Conservation (phyloP, 2,113 vertebrate genomes). For the Catharus fuscescens region DNA sequence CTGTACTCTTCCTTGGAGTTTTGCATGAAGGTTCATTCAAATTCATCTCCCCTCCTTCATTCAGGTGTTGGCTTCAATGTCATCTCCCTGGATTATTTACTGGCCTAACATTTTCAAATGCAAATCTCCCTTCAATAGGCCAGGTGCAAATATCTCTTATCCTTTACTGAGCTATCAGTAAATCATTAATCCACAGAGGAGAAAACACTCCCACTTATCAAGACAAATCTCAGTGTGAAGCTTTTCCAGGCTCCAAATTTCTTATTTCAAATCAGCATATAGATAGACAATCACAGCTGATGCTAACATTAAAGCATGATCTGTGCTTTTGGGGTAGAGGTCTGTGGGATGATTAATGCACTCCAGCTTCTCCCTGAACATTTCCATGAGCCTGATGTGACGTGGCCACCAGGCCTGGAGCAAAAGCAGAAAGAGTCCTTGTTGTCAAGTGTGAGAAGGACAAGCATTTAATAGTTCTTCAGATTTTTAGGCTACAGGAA, state of each 20-base stretch:
- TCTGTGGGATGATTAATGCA: background rate
- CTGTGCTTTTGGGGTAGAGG: background rate
- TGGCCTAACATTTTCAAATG: conserved; percentile 5
- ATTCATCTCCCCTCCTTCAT: background rate
- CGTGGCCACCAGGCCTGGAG: background rate
- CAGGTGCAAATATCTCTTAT: background rate
- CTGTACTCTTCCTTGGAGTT: background rate
- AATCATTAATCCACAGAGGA: conserved; percentile 1
- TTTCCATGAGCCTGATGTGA: background rate
- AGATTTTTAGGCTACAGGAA: background rate
- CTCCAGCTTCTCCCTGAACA: background rate
- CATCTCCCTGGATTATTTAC: background rate
- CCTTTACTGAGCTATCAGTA: background rate
- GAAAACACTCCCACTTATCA: background rate
- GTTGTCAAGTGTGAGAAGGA: background rate
- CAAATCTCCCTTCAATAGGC: background rate
- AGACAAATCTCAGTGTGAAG: background rate
- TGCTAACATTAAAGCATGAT: background rate
- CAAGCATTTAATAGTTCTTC: background rate
- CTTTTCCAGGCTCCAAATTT: background rate
- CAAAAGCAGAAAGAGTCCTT: background rate
- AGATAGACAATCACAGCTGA: background rate
- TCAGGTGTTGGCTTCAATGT: background rate
- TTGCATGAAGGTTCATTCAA: background rate
- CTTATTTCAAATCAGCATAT: background rate